These are phyloP conservation scores for Labeo calbasu DNA, from an alignment of 2,797 vertebrate genomes.

Conservation along the genomic window DNA sequence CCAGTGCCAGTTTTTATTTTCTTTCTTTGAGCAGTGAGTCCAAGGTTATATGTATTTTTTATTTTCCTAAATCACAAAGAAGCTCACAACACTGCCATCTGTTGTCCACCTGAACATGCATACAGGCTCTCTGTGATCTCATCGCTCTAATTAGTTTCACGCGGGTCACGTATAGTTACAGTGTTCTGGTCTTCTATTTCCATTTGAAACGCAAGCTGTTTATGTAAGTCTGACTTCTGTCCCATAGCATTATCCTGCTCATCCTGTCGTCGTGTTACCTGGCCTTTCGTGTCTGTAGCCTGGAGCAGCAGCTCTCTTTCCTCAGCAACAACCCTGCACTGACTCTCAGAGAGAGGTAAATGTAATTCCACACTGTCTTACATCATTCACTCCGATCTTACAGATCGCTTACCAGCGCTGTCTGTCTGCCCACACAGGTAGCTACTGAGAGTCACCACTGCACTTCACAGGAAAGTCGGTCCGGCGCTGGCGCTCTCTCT, in stretches of 20 bases:
- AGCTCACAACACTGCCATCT: constrained; percentile 7
- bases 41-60: not conserved
- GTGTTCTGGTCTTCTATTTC: constrained; percentile 16
- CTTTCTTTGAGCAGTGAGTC: not conserved
- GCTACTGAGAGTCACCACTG: constrained; percentile 34
- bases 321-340: constrained; percentile 71
- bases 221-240: constrained; percentile 14
- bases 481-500: constrained; percentile 10
- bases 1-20: not conserved
- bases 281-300: constrained; percentile 86
- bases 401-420: not conserved
- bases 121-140: not conserved
- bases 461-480: constrained; percentile 24
- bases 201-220: not conserved
- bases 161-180: not conserved
- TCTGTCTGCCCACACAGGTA: constrained; percentile 59
- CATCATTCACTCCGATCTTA: not conserved
- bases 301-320: constrained; percentile 88
- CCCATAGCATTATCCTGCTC: constrained; percentile 83
- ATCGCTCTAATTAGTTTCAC: not conserved
- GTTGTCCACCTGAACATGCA: not conserved
- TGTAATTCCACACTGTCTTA: not conserved
- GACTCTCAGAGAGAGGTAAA: constrained; percentile 75
- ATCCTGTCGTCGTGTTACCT: constrained; percentile 87
- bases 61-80: not conserved